Percentiles rank a stretch among this genome's conserved stretches.
Conservation (phyloP, 1,140 invertebrate species). For the Anadara kagoshimensis region DNA sequence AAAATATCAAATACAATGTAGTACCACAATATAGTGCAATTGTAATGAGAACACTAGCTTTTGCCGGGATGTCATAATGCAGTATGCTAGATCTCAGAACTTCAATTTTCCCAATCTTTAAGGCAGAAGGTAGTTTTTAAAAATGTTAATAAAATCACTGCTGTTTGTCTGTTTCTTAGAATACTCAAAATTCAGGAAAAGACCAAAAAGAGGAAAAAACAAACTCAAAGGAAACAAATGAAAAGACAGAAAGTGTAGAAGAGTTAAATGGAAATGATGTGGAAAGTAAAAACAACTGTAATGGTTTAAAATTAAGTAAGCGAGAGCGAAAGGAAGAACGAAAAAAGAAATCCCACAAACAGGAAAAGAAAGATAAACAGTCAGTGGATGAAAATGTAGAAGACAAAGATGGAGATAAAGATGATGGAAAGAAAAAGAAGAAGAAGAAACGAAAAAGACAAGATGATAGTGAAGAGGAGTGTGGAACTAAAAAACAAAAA, state of each 20-base stretch:
- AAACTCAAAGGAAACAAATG: constrained; percentile 6
- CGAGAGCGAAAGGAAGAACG: constrained; percentile 27
- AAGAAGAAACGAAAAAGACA: constrained; percentile 31
- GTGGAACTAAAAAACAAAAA: constrained; percentile 16
- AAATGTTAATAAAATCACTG: too few species aligned
- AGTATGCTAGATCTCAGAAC: too few species aligned
- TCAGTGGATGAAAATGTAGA: constrained; percentile 33
- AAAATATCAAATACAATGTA: too few species aligned
- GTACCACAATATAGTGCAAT: too few species aligned
- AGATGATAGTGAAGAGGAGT: neutral
- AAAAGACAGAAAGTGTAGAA: constrained; percentile 23
- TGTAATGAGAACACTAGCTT: too few species aligned
- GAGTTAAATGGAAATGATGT: constrained; percentile 37
- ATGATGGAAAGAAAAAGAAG: constrained; percentile 37
- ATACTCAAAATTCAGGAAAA: too few species aligned
- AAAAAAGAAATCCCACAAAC: constrained; percentile 29
- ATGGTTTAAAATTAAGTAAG: constrained; percentile 14
- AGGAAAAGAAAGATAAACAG: constrained; percentile 37
- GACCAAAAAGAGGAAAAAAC: too few species aligned
- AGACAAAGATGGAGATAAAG: constrained; percentile 36
- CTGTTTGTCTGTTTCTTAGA: too few species aligned
- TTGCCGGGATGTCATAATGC: too few species aligned
- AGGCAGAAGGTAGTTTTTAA: too few species aligned
- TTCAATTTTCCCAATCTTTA: too few species aligned
- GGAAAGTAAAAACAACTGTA: neutral